phyloP scores from a whole-genome alignment of 2,113 vertebrate genomes.

The Ursus arctos region DNA sequence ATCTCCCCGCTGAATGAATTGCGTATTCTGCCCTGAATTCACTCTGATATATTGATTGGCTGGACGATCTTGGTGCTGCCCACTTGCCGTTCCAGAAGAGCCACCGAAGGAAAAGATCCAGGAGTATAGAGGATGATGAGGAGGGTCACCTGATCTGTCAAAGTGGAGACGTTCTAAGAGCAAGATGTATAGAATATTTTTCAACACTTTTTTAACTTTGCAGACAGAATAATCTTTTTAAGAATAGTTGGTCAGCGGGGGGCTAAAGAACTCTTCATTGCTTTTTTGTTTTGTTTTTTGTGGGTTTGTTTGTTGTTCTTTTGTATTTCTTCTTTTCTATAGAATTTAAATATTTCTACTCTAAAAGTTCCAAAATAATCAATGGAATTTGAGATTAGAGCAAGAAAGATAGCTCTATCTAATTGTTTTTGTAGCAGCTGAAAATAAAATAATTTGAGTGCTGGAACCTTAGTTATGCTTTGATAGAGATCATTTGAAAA shows the following conservation, averaged over 20 bases:
- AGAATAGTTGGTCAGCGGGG: constrained; percentile 91
- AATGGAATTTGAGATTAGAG: constrained; percentile 89
- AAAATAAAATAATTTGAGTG: constrained; percentile 90
- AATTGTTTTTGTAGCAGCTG: constrained; percentile 89
- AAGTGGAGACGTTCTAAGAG: constrained; percentile 97
- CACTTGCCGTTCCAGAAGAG: constrained; percentile 95
- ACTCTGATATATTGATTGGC: constrained; percentile 89
- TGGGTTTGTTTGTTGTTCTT: constrained; percentile 89
- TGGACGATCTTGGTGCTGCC: constrained; percentile 90
- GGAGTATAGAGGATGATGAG: constrained; percentile 97
- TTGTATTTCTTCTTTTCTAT: constrained; percentile 91
- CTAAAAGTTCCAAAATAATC: constrained; percentile 87
- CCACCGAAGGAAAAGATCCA: constrained; percentile 96
- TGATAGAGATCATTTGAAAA: constrained; percentile 87
- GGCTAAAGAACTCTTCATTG: constrained; percentile 90
- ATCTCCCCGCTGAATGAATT: constrained; percentile 94
- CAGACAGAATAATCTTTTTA: constrained; percentile 90
- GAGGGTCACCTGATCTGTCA: constrained; percentile 98
- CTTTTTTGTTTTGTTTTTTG: constrained; percentile 90
- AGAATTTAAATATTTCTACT: constrained; percentile 90
- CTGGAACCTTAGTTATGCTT: constrained; percentile 89
- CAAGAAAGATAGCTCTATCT: constrained; percentile 89
- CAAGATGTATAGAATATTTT: constrained; percentile 98
- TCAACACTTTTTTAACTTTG: constrained; percentile 91
- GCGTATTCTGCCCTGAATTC: constrained; percentile 94